Evolutionary conservation across 1,140 invertebrate species (phyloP), one percentile per base, ranked within the genome.

Genomic region (Lithobius niger): DNA sequence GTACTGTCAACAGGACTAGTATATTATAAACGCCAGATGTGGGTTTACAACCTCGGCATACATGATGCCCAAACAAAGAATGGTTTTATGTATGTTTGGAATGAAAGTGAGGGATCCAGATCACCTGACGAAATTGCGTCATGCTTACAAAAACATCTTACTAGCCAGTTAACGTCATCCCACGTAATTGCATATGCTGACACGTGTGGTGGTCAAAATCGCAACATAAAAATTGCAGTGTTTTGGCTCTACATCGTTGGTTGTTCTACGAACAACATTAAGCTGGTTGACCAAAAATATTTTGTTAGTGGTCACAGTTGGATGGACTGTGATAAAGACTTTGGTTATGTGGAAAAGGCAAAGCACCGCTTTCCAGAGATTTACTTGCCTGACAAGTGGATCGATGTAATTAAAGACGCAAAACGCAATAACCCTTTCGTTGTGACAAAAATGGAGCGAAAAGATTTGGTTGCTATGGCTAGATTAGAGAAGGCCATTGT

Each of bases 1-100:
- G 55, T 47, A 40, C 54, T 68, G 13, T 45, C 56, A 36, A 61
- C 61, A 22, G 63, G 60, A 6, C 53, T 65, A 13, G 55, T 63
- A 4, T 68, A 65, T 60, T 70, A 70, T 55, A 65, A 67, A 58
- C 53, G 64, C 22, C 63, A 62, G 50, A 53, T 71, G 21, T 70
- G 68, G 66, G 69, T 63, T 1, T 71, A 61, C 43, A 71, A 71
- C 55, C 57, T 71, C 40, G 69, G 67, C 22, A 57, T 71, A 16
- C 60, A 66, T 56, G 64, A 67, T 40, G 31, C 31, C 6, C 51
- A 27, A 16, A 54, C 44, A 24, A 53, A 61, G 54, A 31, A 64
- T 31, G 56, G 57, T 44, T 53, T 31, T 28, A 65, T 64, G 50
- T 68, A 62, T 53, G 67, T 71, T 62, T 70, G 69, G 66, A 53